A percentile compares a stretch with the other conserved stretches of the same genome.
Conservation (phyloP, 2,113 vertebrate genomes). For the Anolis carolinensis region DNA sequence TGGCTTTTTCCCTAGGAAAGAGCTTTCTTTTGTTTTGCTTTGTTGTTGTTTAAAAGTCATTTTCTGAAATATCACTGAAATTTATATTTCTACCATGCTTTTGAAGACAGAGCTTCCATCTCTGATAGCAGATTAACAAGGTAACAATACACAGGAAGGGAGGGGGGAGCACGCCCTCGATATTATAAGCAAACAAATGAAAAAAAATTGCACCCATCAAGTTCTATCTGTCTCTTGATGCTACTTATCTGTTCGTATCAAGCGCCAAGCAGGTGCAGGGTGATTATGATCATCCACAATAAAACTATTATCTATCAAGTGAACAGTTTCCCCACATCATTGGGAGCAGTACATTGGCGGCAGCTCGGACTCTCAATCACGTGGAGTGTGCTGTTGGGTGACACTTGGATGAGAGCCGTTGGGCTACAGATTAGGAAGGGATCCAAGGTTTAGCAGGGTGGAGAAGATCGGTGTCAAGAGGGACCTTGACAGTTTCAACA, state of each 20-base stretch:
- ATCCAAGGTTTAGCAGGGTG: not conserved
- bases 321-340: conserved; percentile 50
- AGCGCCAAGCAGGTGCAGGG: conserved; percentile 52
- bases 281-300: conserved; percentile 60
- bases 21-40: not conserved
- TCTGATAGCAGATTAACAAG: not conserved
- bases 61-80: not conserved
- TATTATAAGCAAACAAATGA: conserved; percentile 42
- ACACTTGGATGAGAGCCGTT: conserved; percentile 40
- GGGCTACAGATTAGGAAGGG: conserved; percentile 30
- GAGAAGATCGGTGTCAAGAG: not conserved
- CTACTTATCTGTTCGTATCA: conserved; percentile 53
- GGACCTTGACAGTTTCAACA: not conserved
- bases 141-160: fast-evolving
- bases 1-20: conserved; percentile 28
- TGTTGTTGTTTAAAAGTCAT: not conserved
- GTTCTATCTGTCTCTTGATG: conserved; percentile 52
- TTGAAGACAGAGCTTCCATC: not conserved
- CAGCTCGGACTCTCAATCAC: conserved; percentile 1
- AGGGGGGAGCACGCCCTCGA: not conserved
- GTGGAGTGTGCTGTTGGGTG: conserved; percentile 29
- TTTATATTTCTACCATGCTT: not conserved
- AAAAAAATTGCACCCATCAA: conserved; percentile 32
- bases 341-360: conserved; percentile 7
- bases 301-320: conserved; percentile 55